These are phyloP conservation scores for Aphelinus atriplicis DNA, from an alignment of 1,140 invertebrate genomes.

Conservation along the genomic window DNA sequence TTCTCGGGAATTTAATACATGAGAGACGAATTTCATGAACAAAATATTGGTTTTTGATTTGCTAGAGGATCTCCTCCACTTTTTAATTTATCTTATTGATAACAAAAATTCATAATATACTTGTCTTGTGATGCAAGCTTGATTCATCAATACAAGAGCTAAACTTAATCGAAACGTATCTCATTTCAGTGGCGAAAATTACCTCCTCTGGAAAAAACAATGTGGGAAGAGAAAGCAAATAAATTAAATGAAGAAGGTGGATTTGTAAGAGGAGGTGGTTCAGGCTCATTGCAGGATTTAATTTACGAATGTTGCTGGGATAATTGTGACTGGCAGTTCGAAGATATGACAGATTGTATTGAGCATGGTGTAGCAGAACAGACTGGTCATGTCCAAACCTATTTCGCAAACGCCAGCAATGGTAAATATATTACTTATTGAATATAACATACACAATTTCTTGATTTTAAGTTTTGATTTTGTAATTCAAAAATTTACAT, in stretches of 20 bases:
- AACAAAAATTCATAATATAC: no score
- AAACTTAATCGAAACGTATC: no score
- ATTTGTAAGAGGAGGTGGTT: constrained; percentile 55
- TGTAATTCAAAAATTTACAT: no score
- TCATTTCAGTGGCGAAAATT: constrained; percentile 87
- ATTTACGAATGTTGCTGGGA: constrained; percentile 93
- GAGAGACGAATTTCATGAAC: no score
- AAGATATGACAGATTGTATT: constrained; percentile 87
- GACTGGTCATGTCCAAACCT: constrained; percentile 70
- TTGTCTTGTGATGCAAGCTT: no score
- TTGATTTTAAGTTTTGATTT: neutral
- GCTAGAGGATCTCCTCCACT: no score
- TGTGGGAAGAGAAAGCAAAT: constrained; percentile 91
- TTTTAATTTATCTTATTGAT: no score
- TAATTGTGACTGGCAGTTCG: constrained; percentile 92
- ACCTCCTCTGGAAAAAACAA: constrained; percentile 85
- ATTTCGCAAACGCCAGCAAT: constrained; percentile 59
- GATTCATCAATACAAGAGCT: no score
- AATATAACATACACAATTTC: neutral
- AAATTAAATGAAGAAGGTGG: constrained; percentile 84
- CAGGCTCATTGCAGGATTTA: constrained; percentile 61
- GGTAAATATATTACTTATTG: constrained; percentile 52
- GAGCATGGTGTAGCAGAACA: constrained; percentile 87
- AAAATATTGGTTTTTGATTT: no score
- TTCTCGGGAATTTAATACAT: no score